Base-by-base conservation (phyloP, 2,888 invertebrate species). In the Dynastes maya region DNA sequence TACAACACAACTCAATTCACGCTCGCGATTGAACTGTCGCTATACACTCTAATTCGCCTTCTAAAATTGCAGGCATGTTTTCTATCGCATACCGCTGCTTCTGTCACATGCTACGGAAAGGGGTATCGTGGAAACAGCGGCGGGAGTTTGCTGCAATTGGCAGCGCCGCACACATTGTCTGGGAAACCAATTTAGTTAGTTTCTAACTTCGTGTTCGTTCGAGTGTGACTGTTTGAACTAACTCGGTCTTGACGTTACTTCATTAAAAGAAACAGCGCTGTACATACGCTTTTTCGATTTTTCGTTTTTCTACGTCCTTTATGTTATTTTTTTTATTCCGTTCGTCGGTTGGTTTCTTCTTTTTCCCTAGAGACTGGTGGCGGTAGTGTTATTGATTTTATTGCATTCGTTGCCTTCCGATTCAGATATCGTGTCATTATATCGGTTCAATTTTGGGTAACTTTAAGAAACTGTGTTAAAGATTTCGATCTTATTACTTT, bases 101-200 rank as follows among this genome's bases (percentile, higher is more conserved):
- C 40, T 61, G 72, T 72, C 72, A 72, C 72, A 58, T 67, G 16
- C 64, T 64, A 40, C 13, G 11, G 72, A 22, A 45, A 70, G 61
- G 58, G 71, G 16, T n/a, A 58, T 51, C 40, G 37, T 58, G 29
- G 51, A 51, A 68, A 29, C 11, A 63, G 63, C 51, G 29, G 68
- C 29, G 22, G 40, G 55, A 72, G 53, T 13, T 65, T 45, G 64
- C 65, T 79, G 79, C 79, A 77, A 79, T 77, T 77, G 79, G 79
- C 79, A 79, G 79, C 74, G 40, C 22, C 67, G 79, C 72, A 68
- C 72, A 32, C 72, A 32, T 65, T 64, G 61, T 64, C 67, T 45
- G 64, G 74, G 58, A 77, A 79, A 79, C 77, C 77, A 79, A 79
- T 79, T 79, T 77, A 79, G 79, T 79, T 79, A 77, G 79, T 79